Evolutionary conservation across 2,888 invertebrate species (phyloP).

Genomic region (Bedellia somnulentella): DNA sequence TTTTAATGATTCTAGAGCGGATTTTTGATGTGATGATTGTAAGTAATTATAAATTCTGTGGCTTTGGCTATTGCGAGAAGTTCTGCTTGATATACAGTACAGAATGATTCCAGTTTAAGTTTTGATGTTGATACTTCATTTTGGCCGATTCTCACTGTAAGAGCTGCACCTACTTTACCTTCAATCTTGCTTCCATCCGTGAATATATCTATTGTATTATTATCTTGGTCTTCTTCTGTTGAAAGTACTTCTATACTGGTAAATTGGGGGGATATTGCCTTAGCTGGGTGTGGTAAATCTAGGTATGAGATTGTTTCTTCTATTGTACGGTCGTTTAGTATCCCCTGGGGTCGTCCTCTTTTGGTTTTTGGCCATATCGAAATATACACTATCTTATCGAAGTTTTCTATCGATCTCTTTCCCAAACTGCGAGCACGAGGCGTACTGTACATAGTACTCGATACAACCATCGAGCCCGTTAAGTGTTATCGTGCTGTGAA

Average conservation of each 20-base stretch:
- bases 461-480: no score
- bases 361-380: no score
- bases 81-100: conserved; percentile 6
- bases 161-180: conserved; percentile 3
- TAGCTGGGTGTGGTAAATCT: conserved; percentile 1
- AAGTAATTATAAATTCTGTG: neutral
- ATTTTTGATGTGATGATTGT: neutral
- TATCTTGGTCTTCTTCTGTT: no score
- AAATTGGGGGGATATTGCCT: neutral
- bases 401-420: no score
- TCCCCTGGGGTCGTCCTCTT: neutral
- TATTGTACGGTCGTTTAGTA: neutral
- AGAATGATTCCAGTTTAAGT: conserved; percentile 1
- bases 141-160: neutral
- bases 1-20: conserved; percentile 3
- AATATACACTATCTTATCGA: no score
- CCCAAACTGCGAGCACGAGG: no score
- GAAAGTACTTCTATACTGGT: neutral
- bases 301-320: neutral
- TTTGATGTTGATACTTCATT: neutral
- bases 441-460: no score
- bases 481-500: no score
- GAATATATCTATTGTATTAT: no score
- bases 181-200: no score
- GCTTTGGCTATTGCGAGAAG: conserved; percentile 3